phyloP scores from a whole-genome alignment of 2,888 invertebrate genomes.

The Callosobruchus maculatus region DNA sequence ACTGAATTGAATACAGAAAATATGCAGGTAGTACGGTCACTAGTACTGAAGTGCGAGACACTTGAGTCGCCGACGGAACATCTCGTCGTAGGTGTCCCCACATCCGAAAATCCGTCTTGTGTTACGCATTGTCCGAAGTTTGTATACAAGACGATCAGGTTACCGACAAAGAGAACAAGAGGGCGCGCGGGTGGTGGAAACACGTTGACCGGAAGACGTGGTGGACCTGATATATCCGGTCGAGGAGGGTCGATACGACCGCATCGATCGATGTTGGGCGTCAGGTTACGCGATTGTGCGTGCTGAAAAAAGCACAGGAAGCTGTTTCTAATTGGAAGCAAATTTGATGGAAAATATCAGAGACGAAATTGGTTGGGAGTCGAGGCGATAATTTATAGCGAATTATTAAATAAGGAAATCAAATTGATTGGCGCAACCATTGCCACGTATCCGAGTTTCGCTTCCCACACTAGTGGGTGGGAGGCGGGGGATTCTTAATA shows the following conservation, averaged over 20 bases:
- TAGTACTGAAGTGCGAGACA: not conserved
- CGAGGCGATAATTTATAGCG: too few relatives aligned
- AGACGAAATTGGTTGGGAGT: too few relatives aligned
- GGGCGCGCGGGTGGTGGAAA: not conserved
- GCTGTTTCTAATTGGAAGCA: not conserved
- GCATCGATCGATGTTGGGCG: not conserved
- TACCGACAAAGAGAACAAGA: not conserved
- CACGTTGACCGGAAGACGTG: not conserved
- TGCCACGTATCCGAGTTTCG: too few relatives aligned
- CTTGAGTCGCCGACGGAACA: not conserved
- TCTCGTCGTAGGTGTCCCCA: not conserved
- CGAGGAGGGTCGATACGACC: not conserved
- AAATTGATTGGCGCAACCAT: too few relatives aligned
- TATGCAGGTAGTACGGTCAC: too few relatives aligned
- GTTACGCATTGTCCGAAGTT: conserved; percentile 4
- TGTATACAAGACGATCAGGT: conserved; percentile 2
- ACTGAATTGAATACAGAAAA: too few relatives aligned
- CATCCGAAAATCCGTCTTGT: conserved; percentile 1
- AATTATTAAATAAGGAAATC: too few relatives aligned
- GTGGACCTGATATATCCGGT: not conserved
- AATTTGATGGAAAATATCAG: too few relatives aligned
- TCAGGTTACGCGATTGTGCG: not conserved
- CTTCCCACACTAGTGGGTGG: too few relatives aligned
- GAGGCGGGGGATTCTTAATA: too few relatives aligned
- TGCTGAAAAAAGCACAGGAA: not conserved